A percentile compares a stretch with the other conserved stretches of the same genome.
Evolutionary conservation across 2,797 vertebrate species (phyloP).

Genomic region (Dicrostonyx torquatus): DNA sequence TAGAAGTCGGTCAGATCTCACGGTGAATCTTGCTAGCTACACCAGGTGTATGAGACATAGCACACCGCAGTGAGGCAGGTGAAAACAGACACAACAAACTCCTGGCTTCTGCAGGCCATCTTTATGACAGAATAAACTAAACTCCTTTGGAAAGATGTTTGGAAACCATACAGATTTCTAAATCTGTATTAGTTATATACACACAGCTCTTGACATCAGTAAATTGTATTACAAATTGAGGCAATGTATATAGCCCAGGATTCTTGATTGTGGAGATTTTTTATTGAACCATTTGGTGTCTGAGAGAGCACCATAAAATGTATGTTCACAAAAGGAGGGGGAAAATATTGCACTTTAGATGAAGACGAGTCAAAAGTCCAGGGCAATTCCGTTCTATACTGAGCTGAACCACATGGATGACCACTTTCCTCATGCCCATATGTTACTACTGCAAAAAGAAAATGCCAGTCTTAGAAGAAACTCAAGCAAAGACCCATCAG

Average conservation of each 20-base stretch:
- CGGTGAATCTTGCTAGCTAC: background rate
- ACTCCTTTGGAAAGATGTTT: constrained; percentile 19
- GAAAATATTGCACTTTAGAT: background rate
- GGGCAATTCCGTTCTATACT: background rate
- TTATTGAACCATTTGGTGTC: background rate
- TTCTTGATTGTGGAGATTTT: constrained; percentile 10
- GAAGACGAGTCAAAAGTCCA: constrained; percentile 30
- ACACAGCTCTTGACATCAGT: background rate
- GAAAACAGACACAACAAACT: background rate
- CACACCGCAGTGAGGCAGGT: too few species aligned
- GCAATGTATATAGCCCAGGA: background rate
- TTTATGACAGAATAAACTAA: background rate
- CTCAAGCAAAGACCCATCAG: background rate
- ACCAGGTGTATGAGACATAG: background rate
- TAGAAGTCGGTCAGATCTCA: background rate
- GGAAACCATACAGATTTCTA: background rate
- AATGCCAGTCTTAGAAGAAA: background rate
- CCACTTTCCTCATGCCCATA: background rate
- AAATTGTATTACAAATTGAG: background rate
- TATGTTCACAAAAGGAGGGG: background rate
- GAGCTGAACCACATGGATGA: background rate
- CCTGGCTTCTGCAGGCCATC: background rate
- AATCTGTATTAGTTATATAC: background rate
- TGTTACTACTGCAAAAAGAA: background rate
- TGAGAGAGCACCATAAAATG: background rate